Evolutionary conservation across 2,888 invertebrate species (phyloP), one percentile per base, ranked within the genome.

Genomic region (Mayetiola destructor): DNA sequence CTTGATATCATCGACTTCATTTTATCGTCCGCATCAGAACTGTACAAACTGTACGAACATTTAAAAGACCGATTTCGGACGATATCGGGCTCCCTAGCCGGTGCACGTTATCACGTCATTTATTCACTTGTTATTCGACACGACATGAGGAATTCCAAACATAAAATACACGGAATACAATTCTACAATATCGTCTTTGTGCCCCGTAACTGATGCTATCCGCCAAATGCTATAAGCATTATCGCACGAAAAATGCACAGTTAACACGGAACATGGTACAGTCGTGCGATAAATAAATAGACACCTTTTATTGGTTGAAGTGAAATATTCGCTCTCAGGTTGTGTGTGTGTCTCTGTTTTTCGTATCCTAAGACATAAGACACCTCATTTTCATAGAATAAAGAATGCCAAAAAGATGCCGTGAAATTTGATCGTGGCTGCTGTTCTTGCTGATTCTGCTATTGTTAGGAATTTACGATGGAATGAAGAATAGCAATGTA

Each of bases 231-330:
- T 14, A 27, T 27, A 5, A 12, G 2, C 2, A 14, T 12, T 9
- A 12, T 27, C 27, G 16, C 48, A 48, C 48, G 48, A 23, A 48
- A 14, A 48, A 48, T 16, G 16, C n/a, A 27, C 27, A 36, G 9
- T n/a, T 27, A 27, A 48, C 27, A 8, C 3, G n/a, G 12, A 48
- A 39, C 3, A 14, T 8, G n/a, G 16, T 16, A 27, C 23, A 48
- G 27, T 48, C 27, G 48, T 48, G 27, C 27, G 48, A 48, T 48
- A 48, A 48, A 48, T 48, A 27, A 48, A 48, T 48, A 48, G 48
- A 48, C 48, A 27, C 5, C 48, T 27, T 48, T 42, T 42, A 48
- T 48, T 48, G 48, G 48, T 27, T 48, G 27, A 48, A 23, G 48
- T 48, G 48, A 48, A 48, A 27, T 48, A 48, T 48, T 6, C 48